Conservation (phyloP, 1,140 invertebrate species). For the Augochlora pura region DNA sequence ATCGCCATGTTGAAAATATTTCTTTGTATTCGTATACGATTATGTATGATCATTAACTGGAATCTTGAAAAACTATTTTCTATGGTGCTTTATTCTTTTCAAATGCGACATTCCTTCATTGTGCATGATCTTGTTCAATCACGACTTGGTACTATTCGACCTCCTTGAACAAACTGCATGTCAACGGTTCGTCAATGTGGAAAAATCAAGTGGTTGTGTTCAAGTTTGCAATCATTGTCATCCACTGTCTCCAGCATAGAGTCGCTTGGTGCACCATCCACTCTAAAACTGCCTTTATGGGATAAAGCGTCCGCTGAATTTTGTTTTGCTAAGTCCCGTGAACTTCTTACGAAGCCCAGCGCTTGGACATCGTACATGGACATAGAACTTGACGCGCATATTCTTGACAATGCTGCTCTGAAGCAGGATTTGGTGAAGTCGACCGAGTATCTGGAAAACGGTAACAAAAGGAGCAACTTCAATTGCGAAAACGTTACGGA, state of each 20-base stretch:
- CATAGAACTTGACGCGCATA: constrained; percentile 72
- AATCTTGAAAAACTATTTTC: constrained; percentile 1
- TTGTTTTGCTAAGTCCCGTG: constrained; percentile 86
- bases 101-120: not conserved
- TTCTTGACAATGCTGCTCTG: constrained; percentile 68
- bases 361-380: constrained; percentile 77
- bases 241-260: constrained; percentile 80
- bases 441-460: constrained; percentile 74
- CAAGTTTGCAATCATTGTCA: constrained; percentile 81
- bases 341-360: constrained; percentile 83
- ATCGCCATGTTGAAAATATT: constrained; percentile 23
- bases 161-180: constrained; percentile 17
- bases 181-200: not conserved
- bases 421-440: constrained; percentile 75
- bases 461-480: constrained; percentile 64
- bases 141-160: not conserved
- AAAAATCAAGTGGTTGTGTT: constrained; percentile 79
- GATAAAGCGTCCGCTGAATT: constrained; percentile 88
- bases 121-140: not conserved
- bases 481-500: constrained; percentile 33
- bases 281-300: constrained; percentile 84
- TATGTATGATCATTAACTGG: not conserved
- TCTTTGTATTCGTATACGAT: constrained; percentile 25
- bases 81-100: constrained; percentile 15
- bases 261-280: constrained; percentile 78